Evolutionary conservation across 2,888 invertebrate genomes (phyloP), one percentile per base, ranked within the genome.

Genomic region (Pachliopta kotzebuea): DNA sequence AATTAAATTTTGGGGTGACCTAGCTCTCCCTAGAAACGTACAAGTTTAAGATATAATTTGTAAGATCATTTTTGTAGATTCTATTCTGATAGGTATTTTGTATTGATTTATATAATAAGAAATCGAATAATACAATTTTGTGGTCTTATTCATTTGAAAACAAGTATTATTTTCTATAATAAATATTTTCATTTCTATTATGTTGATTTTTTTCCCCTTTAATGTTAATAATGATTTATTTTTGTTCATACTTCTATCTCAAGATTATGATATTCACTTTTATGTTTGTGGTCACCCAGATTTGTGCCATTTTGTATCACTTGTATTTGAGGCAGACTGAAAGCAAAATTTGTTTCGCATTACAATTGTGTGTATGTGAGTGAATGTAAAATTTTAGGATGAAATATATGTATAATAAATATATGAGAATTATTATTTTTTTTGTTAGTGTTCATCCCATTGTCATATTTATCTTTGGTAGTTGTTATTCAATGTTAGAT

Each of bases 301-400:
- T 73, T 78, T 79, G 81, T 82, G 83, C 78, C 79, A 82, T 83
- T 79, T 78, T 81, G 73, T 77, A 79, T 74, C 60, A 56, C 57
- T 66, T 66, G 49, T 65, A 55, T 62, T 65, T 66, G 61, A 42
- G 55, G 59, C 81, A 68, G 77, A 83, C 79, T 81, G 82, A 80
- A 72, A 73, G 68, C 72, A 70, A 62, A 68, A 66, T 74, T 79
- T 79, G 79, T 81, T 78, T 75, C 71, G 75, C 76, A 76, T 76
- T 76, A 77, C 77, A 77, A 81, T 81, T 85, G 86, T 88, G 89
- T 90, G 90, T 88, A 86, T 86, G 87, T 88, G 90, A 83, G 86
- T 90, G 89, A 87, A 88, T 91, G 90, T 90, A 88, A 81, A 86
- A 86, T 86, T 89, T 89, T 90, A 89, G 89, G 86, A 78, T 80